A percentile compares a stretch with the other conserved stretches of the same genome.
Evolutionary conservation across 2,113 vertebrate species (phyloP).

Genomic region (Trichechus manatus): DNA sequence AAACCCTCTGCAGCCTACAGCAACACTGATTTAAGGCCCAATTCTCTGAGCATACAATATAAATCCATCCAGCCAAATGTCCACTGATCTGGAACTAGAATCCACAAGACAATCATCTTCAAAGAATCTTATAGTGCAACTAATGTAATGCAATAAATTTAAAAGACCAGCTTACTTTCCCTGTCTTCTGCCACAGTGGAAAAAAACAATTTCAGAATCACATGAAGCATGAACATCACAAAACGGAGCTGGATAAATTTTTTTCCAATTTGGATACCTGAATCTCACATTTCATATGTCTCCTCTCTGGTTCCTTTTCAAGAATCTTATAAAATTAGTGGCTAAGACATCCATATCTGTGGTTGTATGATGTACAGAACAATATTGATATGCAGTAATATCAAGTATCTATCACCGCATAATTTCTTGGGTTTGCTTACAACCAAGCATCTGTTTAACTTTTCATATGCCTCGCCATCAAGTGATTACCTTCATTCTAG

Average conservation of each 20-base stretch:
- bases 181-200: slow-evolving; percentile 13
- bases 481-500: slow-evolving; percentile 82
- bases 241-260: slow-evolving; percentile 5
- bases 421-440: slow-evolving; percentile 72
- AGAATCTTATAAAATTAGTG: background rate
- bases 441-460: slow-evolving; percentile 70
- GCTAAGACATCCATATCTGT: background rate
- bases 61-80: slow-evolving; percentile 83
- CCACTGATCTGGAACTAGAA: slow-evolving; percentile 79
- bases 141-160: slow-evolving; percentile 83
- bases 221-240: background rate
- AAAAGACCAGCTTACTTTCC: slow-evolving; percentile 67
- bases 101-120: slow-evolving; percentile 78
- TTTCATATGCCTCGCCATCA: slow-evolving; percentile 73
- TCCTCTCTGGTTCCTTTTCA: background rate
- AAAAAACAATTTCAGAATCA: slow-evolving; percentile 36
- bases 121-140: slow-evolving; percentile 74
- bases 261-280: slow-evolving; percentile 46
- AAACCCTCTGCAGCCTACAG: slow-evolving; percentile 61
- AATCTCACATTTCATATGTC: slow-evolving; percentile 17
- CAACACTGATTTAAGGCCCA: slow-evolving; percentile 77
- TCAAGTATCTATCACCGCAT: slow-evolving; percentile 19
- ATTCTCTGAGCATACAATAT: slow-evolving; percentile 76
- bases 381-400: slow-evolving; percentile 31
- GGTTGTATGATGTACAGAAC: background rate